A percentile compares a stretch with the other conserved stretches of the same genome.
These are phyloP conservation scores for Heliopora coerulea DNA, from an alignment of 92 coral and sea anemone species.

Conservation along the genomic window DNA sequence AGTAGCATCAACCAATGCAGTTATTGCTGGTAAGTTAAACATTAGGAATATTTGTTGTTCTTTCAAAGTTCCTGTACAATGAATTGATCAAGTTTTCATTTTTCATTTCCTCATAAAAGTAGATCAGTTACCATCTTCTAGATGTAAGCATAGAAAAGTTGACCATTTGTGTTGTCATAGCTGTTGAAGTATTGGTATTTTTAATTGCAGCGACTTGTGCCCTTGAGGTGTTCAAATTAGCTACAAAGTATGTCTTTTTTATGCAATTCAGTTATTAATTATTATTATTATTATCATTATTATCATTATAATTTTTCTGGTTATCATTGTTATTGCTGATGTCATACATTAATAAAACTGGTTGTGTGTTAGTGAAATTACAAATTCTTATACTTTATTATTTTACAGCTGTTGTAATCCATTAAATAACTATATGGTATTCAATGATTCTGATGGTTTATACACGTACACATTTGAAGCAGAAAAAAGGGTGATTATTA, in stretches of 20 bases:
- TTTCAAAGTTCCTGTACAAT: no score
- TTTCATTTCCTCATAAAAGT: no score
- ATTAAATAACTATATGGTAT: slow-evolving; percentile 90
- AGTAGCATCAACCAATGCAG: slow-evolving; percentile 97
- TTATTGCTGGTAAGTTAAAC: slow-evolving; percentile 81
- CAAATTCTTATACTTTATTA: background rate
- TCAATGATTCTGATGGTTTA: slow-evolving; percentile 89
- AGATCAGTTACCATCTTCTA: no score
- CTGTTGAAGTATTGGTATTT: background rate
- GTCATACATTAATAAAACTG: background rate
- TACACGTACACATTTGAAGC: slow-evolving; percentile 97
- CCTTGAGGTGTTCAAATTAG: slow-evolving; percentile 91
- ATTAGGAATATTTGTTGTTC: no score
- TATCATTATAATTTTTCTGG: background rate
- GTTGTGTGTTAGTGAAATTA: background rate
- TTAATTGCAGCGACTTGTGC: slow-evolving; percentile 76
- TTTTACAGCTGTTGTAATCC: slow-evolving; percentile 90
- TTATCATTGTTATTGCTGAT: background rate
- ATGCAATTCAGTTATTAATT: background rate
- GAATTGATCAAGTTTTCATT: no score
- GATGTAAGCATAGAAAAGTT: no score
- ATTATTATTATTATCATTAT: background rate
- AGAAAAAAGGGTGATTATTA: slow-evolving; percentile 95
- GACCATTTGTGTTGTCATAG: no score
- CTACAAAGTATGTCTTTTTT: slow-evolving; percentile 67